Base-by-base conservation (phyloP, 2,113 vertebrate species). In the Podarcis raffonei region DNA sequence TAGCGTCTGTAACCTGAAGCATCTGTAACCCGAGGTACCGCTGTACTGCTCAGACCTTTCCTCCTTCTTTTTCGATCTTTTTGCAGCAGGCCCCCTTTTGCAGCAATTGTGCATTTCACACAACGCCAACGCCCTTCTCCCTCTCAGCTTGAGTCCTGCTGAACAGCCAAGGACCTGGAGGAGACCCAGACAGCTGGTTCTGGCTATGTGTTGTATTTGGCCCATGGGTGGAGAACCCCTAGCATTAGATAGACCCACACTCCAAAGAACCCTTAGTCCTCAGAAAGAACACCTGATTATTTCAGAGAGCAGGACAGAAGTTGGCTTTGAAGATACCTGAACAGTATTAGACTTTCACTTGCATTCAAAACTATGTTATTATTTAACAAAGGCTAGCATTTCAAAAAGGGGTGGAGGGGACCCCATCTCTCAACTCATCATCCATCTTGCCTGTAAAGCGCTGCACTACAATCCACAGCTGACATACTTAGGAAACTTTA, bases 401-500 rank as follows among this genome's bases (percentile, higher is more conserved):
- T 62, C 85, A 92, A 94, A 96, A 88, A 87, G 37, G 62, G 57
- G 83, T 57, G n/a, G 59, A 30, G 80, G n/a, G 25, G 18, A 72
- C 87, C 87, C 72, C 7, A 59, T 83, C 79, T 93, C 93, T 95
- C 86, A 91, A 90, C 94, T 93, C 92, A 95, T 96, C 95, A 96
- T 90, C 94, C 95, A 94, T 93, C 89, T 96, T 91, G 93, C 95
- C 95, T 95, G 96, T 94, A 95, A 96, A 97, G 92, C 92, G 90
- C 94, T 95, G 94, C 89, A 92, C 95, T 95, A 93, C 91, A 96
- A 95, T 95, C 96, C 91, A 2, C 92, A 94, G 91, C 92, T 97
- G 97, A 97, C 96, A 96, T 94, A 96, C 97, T 97, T 96, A 97
- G 96, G 95, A 96, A 97, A 97, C 95, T 97, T 97, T 96, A 97